A percentile compares a stretch with the other conserved stretches of the same genome.
Conservation (phyloP, 2,797 vertebrate species). For the Malurus leucopterus region DNA sequence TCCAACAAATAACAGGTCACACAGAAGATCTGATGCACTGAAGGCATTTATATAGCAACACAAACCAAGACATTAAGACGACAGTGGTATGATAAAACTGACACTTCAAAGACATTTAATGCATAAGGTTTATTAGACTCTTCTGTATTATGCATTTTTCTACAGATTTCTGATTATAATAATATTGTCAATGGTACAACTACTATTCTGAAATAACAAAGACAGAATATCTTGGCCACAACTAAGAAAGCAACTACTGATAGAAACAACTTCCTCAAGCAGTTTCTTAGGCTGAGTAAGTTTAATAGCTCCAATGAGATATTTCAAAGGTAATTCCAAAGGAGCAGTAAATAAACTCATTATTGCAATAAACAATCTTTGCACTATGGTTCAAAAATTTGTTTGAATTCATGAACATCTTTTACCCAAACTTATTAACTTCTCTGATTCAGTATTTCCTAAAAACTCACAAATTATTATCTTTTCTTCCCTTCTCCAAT, state of each 20-base stretch:
- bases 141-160: neutral
- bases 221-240: neutral
- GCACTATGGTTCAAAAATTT: neutral
- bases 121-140: neutral
- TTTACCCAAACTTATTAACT: neutral
- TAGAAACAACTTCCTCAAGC: neutral
- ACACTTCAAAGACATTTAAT: neutral
- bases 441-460: neutral
- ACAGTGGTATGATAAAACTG: neutral
- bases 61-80: neutral
- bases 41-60: neutral
- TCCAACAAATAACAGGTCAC: neutral
- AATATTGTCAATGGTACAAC: neutral
- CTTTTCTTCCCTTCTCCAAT: neutral
- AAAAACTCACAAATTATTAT: accelerated
- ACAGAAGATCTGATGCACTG: neutral
- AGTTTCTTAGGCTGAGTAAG: neutral
- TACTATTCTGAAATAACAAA: neutral
- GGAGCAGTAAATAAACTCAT: neutral
- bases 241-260: neutral
- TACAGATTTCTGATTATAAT: neutral
- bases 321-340: neutral
- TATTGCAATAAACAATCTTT: neutral
- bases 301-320: neutral
- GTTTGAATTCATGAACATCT: neutral